Evolutionary conservation across 2,113 vertebrate species (phyloP).

Genomic region (Gasterosteus nipponicus): DNA sequence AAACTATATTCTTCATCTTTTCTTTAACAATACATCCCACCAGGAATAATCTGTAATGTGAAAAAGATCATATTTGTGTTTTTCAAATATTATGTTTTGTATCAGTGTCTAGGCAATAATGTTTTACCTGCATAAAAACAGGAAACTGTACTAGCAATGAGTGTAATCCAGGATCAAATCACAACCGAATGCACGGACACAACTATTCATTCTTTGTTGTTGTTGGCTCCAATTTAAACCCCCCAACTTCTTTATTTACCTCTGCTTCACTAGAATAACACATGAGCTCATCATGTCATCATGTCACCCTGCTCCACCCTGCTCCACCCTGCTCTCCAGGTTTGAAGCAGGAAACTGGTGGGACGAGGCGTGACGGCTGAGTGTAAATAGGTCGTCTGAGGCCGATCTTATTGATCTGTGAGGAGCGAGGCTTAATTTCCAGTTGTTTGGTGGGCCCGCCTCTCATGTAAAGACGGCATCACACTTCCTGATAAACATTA

Average conservation of each 20-base stretch:
- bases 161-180: neutral
- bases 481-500: conserved; percentile 14
- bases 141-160: neutral
- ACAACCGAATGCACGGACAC: rapidly evolving
- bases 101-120: neutral
- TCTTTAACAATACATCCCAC: neutral
- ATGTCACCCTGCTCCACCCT: conserved; percentile 1
- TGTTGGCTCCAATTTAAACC: neutral
- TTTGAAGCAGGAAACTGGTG: conserved; percentile 45
- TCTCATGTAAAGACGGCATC: neutral
- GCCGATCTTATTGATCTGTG: neutral
- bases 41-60: neutral
- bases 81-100: neutral
- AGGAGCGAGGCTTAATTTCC: conserved; percentile 4
- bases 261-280: neutral
- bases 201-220: neutral
- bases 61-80: neutral
- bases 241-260: conserved; percentile 11
- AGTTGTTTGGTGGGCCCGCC: neutral
- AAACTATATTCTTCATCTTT: neutral
- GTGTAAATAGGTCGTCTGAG: conserved; percentile 29
- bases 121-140: neutral
- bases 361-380: conserved; percentile 11
- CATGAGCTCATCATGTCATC: conserved; percentile 8
- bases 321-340: conserved; percentile 3